Conservation (phyloP, 1,140 invertebrate genomes). For the Fopius arisanus region DNA sequence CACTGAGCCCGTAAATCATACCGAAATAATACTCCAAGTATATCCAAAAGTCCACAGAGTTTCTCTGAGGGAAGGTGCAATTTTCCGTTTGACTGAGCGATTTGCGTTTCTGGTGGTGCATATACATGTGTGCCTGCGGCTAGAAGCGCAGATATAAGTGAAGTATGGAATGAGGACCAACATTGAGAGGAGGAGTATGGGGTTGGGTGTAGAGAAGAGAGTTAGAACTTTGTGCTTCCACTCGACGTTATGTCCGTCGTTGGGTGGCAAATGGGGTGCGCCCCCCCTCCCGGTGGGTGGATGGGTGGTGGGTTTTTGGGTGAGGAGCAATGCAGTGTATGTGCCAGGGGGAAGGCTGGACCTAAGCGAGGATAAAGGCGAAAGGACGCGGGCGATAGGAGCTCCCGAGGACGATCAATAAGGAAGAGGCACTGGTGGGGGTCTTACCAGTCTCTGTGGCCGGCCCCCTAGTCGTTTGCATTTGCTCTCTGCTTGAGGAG, state of each 20-base stretch:
- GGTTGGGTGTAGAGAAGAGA: not conserved
- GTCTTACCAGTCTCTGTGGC: constrained; percentile 61
- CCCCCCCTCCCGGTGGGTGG: not conserved
- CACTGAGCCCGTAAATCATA: not conserved
- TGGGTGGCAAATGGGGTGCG: not conserved
- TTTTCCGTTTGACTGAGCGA: constrained; percentile 22
- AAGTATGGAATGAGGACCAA: not conserved
- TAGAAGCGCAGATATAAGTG: constrained; percentile 1
- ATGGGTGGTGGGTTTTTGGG: not conserved
- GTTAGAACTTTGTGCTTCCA: constrained; percentile 10
- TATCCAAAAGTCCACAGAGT: not conserved
- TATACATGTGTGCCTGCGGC: constrained; percentile 8
- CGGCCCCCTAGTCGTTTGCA: constrained; percentile 42
- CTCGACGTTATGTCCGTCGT: not conserved
- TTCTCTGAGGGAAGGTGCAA: not conserved
- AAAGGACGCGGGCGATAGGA: constrained; percentile 53
- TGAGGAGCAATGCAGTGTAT: not conserved
- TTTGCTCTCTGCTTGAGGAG: constrained; percentile 52
- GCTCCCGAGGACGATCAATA: constrained; percentile 65
- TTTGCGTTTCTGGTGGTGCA: not conserved
- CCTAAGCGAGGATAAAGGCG: constrained; percentile 65
- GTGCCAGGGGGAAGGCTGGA: constrained; percentile 41
- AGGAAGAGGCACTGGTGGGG: constrained; percentile 59
- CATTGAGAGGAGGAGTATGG: not conserved
- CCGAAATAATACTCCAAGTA: not conserved